Evolutionary conservation across 2,888 invertebrate genomes (phyloP).

Genomic region (Spilarctia lutea): DNA sequence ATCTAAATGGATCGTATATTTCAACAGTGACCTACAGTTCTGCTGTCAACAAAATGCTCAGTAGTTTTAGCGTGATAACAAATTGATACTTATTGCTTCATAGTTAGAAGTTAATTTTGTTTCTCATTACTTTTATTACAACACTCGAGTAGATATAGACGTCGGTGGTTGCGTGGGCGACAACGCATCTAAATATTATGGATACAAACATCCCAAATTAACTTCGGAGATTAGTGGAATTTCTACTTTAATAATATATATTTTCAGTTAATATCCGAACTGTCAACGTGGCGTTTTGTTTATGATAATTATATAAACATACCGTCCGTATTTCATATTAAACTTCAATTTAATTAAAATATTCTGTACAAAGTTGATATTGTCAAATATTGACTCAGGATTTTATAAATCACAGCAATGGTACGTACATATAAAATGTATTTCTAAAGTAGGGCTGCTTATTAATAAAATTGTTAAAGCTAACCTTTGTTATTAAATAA

Average conservation of each 20-base stretch:
- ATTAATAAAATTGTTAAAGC: conserved; percentile 26
- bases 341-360: conserved; percentile 52
- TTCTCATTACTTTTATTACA: conserved; percentile 30
- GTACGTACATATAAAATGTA: conserved; percentile 42
- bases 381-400: conserved; percentile 60
- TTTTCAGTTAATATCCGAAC: conserved; percentile 40
- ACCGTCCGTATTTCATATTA: conserved; percentile 40
- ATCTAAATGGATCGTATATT: conserved; percentile 54
- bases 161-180: conserved; percentile 71
- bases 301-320: conserved; percentile 48
- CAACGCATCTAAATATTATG: conserved; percentile 73
- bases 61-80: conserved; percentile 19
- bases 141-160: conserved; percentile 66
- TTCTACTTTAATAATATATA: conserved; percentile 46
- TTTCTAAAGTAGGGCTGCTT: conserved; percentile 37
- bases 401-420: conserved; percentile 50
- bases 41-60: conserved; percentile 48
- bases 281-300: conserved; percentile 47
- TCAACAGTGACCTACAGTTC: conserved; percentile 46
- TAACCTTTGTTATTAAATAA: conserved; percentile 56
- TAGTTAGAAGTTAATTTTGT: conserved; percentile 48
- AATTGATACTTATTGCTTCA: conserved; percentile 35
- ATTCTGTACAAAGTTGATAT: conserved; percentile 51
- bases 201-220: conserved; percentile 72
- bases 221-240: conserved; percentile 53